Evolutionary conservation across 2,113 vertebrate genomes (phyloP).

Genomic region (Lagopus muta): DNA sequence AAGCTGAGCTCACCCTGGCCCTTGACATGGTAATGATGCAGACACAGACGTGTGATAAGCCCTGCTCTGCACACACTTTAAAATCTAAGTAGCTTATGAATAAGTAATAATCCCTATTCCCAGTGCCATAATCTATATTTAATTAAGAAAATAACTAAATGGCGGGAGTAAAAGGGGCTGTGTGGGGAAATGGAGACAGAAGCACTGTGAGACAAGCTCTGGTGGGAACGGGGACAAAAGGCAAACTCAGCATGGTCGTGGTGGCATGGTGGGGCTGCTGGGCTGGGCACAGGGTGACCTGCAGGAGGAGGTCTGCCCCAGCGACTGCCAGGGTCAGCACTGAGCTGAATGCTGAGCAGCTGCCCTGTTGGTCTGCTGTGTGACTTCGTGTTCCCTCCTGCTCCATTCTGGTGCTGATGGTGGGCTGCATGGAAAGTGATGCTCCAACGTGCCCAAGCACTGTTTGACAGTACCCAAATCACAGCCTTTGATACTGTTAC

Average conservation of each 20-base stretch:
- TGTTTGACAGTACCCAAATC: neutral
- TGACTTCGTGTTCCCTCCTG: neutral
- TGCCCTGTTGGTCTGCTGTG: neutral
- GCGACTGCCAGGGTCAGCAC: neutral
- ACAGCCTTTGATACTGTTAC: fast-evolving
- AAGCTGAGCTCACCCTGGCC: neutral
- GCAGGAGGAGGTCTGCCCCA: neutral
- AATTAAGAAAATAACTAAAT: constrained; percentile 68
- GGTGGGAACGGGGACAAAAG: neutral
- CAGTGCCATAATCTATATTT: constrained; percentile 61
- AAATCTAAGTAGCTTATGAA: constrained; percentile 55
- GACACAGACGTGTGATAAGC: constrained; percentile 12
- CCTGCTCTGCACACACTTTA: neutral
- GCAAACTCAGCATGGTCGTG: neutral
- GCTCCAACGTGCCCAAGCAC: neutral
- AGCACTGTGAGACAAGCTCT: neutral
- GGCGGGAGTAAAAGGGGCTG: neutral
- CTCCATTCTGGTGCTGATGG: neutral
- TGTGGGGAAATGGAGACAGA: neutral
- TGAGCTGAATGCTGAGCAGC: neutral
- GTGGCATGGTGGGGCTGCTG: neutral
- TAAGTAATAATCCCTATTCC: constrained; percentile 59
- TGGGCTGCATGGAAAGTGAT: neutral
- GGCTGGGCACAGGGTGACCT: too few species aligned
- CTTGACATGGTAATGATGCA: neutral